Percentiles rank a stretch among this genome's conserved stretches.
Evolutionary conservation across 1,140 invertebrate genomes (phyloP).

Genomic region (Achatina immaculata): DNA sequence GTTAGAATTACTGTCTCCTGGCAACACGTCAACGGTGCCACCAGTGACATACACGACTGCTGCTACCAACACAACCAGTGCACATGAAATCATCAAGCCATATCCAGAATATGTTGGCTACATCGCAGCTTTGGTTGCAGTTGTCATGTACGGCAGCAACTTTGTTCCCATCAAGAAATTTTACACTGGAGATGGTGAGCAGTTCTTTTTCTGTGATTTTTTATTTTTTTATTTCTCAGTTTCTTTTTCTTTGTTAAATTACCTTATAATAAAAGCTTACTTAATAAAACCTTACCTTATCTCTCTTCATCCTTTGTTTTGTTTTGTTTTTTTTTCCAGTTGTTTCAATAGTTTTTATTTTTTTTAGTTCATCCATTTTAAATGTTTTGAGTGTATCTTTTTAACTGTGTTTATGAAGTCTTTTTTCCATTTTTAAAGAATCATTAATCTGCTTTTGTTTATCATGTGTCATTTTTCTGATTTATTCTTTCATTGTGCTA

Average conservation of each 20-base stretch:
- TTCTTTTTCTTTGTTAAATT: too few relatives aligned
- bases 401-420: too few relatives aligned
- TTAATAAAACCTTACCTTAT: too few relatives aligned
- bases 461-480: too few relatives aligned
- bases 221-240: not conserved
- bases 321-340: too few relatives aligned
- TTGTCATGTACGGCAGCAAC: slow-evolving; percentile 70
- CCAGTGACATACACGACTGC: not conserved
- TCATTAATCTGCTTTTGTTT: too few relatives aligned
- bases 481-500: too few relatives aligned
- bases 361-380: not conserved
- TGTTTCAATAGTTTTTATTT: not conserved
- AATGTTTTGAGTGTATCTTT: too few relatives aligned
- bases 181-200: slow-evolving; percentile 71
- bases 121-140: slow-evolving; percentile 63
- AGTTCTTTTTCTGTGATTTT: not conserved
- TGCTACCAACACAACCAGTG: not conserved
- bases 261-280: too few relatives aligned
- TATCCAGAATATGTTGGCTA: slow-evolving; percentile 58
- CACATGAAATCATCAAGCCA: not conserved
- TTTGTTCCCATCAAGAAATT: slow-evolving; percentile 72
- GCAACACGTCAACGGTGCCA: not conserved
- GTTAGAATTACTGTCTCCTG: not conserved
- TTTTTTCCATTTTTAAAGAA: too few relatives aligned
- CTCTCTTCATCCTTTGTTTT: too few relatives aligned